Conservation (phyloP, 2,888 invertebrate species). For the Ariolimax columbianus region DNA sequence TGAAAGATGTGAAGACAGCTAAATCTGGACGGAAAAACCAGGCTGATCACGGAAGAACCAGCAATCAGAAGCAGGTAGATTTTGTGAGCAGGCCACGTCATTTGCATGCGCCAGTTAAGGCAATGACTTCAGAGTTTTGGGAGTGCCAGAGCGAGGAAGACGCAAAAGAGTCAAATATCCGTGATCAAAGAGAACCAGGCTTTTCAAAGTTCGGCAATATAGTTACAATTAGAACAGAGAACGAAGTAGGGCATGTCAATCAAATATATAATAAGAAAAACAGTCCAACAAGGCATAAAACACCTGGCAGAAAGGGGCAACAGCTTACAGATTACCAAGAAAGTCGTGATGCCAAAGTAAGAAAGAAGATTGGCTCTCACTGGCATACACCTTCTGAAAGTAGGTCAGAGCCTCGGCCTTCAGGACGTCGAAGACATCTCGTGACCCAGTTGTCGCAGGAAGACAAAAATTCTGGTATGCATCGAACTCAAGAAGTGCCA, state of each 20-base stretch:
- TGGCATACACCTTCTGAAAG: not conserved
- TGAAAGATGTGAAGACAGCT: not conserved
- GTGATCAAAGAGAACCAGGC: not conserved
- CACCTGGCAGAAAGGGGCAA: not conserved
- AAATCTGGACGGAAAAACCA: not conserved
- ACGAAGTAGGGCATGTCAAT: not conserved
- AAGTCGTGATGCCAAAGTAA: not conserved
- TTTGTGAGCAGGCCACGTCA: not conserved
- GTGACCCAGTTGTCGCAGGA: not conserved
- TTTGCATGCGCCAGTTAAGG: conserved; percentile 21
- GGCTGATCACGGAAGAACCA: not conserved
- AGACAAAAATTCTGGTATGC: not conserved
- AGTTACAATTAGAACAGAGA: not conserved
- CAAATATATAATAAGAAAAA: not conserved
- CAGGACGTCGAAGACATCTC: not conserved
- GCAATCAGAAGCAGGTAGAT: not conserved
- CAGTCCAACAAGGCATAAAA: conserved; percentile 1
- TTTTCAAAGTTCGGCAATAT: not conserved
- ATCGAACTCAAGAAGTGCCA: not conserved
- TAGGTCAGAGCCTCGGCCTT: not conserved
- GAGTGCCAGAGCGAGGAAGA: conserved; percentile 26
- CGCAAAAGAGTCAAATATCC: not conserved
- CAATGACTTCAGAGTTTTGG: conserved; percentile 45
- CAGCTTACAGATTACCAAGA: not conserved
- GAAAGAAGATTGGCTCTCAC: not conserved